phyloP scores from a whole-genome alignment of 1,140 invertebrate genomes.

The Condylostylus longicornis region DNA sequence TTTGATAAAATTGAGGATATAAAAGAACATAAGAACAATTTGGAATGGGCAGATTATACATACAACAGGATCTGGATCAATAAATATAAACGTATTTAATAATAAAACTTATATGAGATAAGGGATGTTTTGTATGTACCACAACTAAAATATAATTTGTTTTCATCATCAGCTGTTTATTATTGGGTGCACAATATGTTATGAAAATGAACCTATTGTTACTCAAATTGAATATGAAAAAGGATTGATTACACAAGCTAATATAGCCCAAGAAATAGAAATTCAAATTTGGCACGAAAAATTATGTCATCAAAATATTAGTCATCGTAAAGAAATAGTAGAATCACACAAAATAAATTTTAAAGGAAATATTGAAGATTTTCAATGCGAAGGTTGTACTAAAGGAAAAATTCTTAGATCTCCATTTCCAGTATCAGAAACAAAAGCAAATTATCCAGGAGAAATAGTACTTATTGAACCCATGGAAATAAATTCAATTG shows the following conservation, averaged over 20 bases:
- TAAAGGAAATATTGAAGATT: constrained; percentile 6
- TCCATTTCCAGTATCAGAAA: constrained; percentile 17
- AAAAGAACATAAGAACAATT: too few species aligned
- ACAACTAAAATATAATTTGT: constrained; percentile 25
- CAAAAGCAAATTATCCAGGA: constrained; percentile 12
- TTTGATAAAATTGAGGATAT: too few species aligned
- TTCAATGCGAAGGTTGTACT: constrained; percentile 28
- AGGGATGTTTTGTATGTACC: constrained; percentile 30
- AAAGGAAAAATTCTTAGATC: constrained; percentile 26
- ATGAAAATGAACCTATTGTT: constrained; percentile 20
- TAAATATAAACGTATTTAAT: too few species aligned
- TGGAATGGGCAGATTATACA: too few species aligned
- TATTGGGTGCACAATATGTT: constrained; percentile 15
- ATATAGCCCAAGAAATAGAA: constrained; percentile 16
- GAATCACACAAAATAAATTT: constrained; percentile 16
- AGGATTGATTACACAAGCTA: too few species aligned
- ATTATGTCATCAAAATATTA: constrained; percentile 30
- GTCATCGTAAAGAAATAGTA: constrained; percentile 23
- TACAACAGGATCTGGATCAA: too few species aligned
- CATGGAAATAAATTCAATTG: constrained; percentile 27
- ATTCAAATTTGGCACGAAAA: constrained; percentile 24
- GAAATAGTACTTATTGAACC: constrained; percentile 32
- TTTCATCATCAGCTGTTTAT: too few species aligned
- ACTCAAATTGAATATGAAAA: constrained; percentile 14
- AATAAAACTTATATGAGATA: too few species aligned